These are phyloP conservation scores for Rhabdornis inornatus DNA, from an alignment of 2,113 vertebrate species.

Conservation along the genomic window DNA sequence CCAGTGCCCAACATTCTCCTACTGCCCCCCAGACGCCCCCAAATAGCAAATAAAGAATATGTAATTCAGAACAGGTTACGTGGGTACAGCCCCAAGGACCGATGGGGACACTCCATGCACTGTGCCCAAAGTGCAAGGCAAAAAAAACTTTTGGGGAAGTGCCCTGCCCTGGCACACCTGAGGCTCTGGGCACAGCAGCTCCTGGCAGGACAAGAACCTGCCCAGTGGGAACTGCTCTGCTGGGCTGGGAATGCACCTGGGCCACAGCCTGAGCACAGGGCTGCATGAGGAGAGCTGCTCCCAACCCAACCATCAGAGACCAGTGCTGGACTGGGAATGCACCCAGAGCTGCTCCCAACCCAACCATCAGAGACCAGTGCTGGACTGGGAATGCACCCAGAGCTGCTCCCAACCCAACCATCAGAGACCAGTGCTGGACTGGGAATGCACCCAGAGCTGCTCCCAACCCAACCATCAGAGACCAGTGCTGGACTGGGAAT, in stretches of 20 bases:
- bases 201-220: rapidly evolving
- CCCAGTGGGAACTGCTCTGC: neutral
- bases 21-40: neutral
- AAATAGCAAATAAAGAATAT: neutral
- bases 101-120: rapidly evolving
- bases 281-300: too few species aligned
- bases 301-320: neutral
- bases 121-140: neutral
- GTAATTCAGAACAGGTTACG: rapidly evolving
- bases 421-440: neutral
- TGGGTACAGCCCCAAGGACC: neutral
- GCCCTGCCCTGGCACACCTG: rapidly evolving
- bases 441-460: neutral
- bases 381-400: neutral
- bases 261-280: neutral
- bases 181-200: neutral
- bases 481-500: too few species aligned
- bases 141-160: neutral
- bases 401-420: neutral
- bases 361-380: neutral
- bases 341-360: neutral
- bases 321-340: neutral
- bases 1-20: neutral
- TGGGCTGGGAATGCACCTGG: rapidly evolving
- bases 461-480: neutral